Evolutionary conservation across 1,140 invertebrate species (phyloP).

Genomic region (Phymastichus coffea): DNA sequence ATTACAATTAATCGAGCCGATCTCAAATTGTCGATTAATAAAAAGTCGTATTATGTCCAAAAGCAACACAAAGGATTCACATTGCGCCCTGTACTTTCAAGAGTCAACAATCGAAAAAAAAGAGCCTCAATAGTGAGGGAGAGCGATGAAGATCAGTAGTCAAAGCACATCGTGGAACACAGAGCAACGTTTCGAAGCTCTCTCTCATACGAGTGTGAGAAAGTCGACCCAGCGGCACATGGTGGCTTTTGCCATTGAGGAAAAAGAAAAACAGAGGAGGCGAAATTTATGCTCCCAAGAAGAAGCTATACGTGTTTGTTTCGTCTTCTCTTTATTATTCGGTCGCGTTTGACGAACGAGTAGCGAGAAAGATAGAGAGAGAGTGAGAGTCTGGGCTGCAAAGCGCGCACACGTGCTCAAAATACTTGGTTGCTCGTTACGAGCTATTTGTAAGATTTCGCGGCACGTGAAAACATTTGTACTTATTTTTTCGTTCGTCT

Average conservation of each 20-base stretch:
- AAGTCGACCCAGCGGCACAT: not conserved
- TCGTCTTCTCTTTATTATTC: not conserved
- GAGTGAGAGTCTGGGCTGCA: too few species aligned
- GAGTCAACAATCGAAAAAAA: too few species aligned
- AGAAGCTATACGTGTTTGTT: not conserved
- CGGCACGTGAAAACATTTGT: not conserved
- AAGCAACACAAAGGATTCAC: too few species aligned
- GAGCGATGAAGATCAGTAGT: slow-evolving; percentile 7
- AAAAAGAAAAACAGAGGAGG: slow-evolving; percentile 1
- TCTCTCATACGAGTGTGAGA: not conserved
- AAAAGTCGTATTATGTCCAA: too few species aligned
- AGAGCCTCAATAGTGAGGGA: too few species aligned
- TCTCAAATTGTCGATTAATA: too few species aligned
- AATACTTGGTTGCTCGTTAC: slow-evolving; percentile 5
- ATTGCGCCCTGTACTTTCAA: too few species aligned
- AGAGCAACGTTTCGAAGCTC: not conserved
- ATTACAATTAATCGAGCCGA: too few species aligned
- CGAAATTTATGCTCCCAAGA: slow-evolving; percentile 6
- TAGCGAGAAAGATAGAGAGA: too few species aligned
- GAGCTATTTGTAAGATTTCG: slow-evolving; percentile 9
- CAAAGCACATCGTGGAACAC: not conserved
- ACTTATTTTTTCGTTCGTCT: not conserved
- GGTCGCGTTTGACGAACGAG: not conserved
- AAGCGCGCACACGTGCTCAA: not conserved
- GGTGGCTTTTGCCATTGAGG: not conserved